phyloP scores from a whole-genome alignment of 2,888 invertebrate species.

The Pherbina coryleti region DNA sequence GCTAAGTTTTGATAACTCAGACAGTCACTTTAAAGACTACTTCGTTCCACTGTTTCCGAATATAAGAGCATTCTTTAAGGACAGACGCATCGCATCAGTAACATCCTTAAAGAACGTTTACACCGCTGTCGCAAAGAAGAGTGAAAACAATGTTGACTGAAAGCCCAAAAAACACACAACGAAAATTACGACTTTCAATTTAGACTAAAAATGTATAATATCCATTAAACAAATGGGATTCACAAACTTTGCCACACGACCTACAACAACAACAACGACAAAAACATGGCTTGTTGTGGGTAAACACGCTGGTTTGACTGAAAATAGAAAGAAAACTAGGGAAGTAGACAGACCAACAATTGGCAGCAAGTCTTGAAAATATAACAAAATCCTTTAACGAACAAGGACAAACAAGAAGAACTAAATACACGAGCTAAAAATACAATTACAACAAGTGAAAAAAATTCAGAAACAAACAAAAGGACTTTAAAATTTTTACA shows the following conservation, averaged over 20 bases:
- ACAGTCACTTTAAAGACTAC: too few relatives aligned
- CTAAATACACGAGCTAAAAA: background rate
- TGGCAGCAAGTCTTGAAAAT: background rate
- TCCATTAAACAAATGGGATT: conserved; percentile 70
- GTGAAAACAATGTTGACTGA: background rate
- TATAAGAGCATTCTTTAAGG: too few relatives aligned
- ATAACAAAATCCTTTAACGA: background rate
- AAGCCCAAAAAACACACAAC: conserved; percentile 49
- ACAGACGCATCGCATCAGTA: too few relatives aligned
- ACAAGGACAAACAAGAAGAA: background rate
- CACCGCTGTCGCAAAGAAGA: background rate
- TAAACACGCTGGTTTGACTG: background rate
- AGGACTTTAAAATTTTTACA: conserved; percentile 10
- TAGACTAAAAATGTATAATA: conserved; percentile 69
- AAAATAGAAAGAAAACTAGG: background rate
- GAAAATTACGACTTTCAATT: conserved; percentile 69
- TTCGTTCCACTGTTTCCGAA: too few relatives aligned
- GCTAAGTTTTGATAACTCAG: too few relatives aligned
- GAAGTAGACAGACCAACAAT: background rate
- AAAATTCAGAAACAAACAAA: background rate
- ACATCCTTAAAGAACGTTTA: too few relatives aligned
- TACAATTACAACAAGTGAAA: background rate
- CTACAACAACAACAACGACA: background rate
- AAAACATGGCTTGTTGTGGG: background rate
- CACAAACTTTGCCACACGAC: conserved; percentile 31